phyloP scores from a whole-genome alignment of 2,113 vertebrate species.

The Megaceryle torquata region DNA sequence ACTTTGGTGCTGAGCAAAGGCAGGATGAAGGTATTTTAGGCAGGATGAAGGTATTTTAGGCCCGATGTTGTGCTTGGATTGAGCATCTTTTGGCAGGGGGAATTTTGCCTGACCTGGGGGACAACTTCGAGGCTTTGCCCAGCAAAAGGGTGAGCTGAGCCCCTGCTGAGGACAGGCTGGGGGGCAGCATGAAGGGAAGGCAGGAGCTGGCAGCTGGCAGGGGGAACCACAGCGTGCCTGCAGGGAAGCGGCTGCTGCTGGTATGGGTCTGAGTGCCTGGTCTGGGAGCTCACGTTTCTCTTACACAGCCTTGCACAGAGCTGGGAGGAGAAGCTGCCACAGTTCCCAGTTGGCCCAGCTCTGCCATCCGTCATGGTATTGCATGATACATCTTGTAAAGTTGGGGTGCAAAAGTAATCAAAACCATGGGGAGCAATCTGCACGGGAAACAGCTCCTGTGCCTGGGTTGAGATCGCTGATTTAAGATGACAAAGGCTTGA shows the following conservation, averaged over 20 bases:
- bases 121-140: background rate
- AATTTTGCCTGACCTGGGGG: background rate
- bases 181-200: background rate
- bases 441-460: background rate
- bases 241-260: background rate
- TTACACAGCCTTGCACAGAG: background rate
- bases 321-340: background rate
- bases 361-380: accelerated
- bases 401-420: background rate
- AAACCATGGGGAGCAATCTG: background rate
- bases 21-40: background rate
- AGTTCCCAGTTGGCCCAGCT: background rate
- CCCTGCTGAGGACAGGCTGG: background rate
- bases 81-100: background rate
- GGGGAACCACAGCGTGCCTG: background rate
- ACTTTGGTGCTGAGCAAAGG: background rate
- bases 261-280: background rate
- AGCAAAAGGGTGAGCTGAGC: background rate
- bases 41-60: background rate
- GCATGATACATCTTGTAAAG: background rate
- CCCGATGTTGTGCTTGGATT: background rate
- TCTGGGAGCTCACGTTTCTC: background rate
- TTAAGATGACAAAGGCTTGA: background rate
- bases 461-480: background rate
- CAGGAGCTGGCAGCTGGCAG: background rate